Conservation (phyloP, 92 coral and sea anemone species). For the Epizoanthus illoricatus region DNA sequence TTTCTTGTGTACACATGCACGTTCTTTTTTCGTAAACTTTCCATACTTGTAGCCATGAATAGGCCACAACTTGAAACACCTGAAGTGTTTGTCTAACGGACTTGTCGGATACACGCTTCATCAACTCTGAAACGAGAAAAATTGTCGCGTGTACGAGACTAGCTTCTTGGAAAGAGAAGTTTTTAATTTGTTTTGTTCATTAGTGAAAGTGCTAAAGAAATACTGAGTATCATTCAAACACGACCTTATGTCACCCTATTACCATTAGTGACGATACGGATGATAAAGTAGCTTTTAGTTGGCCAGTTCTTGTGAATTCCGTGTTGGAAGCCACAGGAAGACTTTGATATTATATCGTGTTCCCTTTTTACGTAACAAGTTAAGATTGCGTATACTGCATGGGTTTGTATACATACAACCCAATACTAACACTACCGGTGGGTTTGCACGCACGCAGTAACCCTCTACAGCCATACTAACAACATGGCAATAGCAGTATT, state of each 20-base stretch:
- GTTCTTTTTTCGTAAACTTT: neutral
- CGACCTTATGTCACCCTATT: neutral
- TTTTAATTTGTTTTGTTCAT: neutral
- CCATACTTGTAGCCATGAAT: neutral
- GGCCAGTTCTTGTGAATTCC: no score
- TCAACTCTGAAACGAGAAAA: neutral
- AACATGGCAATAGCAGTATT: neutral
- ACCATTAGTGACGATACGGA: neutral
- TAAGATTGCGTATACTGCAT: neutral
- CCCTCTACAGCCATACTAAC: neutral
- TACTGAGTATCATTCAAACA: neutral
- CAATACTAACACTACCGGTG: constrained; percentile 20
- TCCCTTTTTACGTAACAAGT: neutral
- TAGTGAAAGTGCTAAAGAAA: neutral
- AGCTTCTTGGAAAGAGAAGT: neutral
- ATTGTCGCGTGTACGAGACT: neutral
- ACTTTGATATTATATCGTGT: neutral
- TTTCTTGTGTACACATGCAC: neutral
- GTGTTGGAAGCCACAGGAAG: constrained; percentile 1
- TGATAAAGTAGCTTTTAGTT: no score
- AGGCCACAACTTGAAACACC: no score
- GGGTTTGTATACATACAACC: neutral
- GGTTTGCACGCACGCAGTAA: neutral
- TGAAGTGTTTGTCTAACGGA: neutral
- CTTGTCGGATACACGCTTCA: constrained; percentile 16